Conservation (phyloP, 1,140 invertebrate genomes). For the Drosophila tristis region DNA sequence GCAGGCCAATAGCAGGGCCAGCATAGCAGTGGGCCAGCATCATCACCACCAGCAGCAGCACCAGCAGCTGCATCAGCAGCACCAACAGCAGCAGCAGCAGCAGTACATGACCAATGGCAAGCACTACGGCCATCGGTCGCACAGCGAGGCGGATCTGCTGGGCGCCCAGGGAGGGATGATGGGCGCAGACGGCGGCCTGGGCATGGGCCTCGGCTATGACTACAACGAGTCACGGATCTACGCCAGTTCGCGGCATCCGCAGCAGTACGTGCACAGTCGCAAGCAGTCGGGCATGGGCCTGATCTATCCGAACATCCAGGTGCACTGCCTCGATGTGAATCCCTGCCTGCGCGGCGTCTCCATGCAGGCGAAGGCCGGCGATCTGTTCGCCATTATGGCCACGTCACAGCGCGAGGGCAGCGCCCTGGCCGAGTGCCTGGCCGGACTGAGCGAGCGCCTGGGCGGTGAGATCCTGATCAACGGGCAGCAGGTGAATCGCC, state of each 20-base stretch:
- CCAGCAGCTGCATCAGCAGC: slow-evolving; percentile 49
- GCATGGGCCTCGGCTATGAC: slow-evolving; percentile 62
- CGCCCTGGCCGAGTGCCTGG: slow-evolving; percentile 91
- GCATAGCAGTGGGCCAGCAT: slow-evolving; percentile 78
- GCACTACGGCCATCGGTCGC: slow-evolving; percentile 82
- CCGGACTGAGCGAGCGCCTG: slow-evolving; percentile 88
- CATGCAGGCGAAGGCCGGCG: slow-evolving; percentile 94
- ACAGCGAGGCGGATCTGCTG: slow-evolving; percentile 83
- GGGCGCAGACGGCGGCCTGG: slow-evolving; percentile 17
- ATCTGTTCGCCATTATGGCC: slow-evolving; percentile 95
- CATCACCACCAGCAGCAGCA: slow-evolving; percentile 60
- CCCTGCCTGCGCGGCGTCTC: slow-evolving; percentile 88
- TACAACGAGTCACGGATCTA: slow-evolving; percentile 74
- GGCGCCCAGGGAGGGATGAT: slow-evolving; percentile 33
- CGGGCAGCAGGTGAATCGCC: slow-evolving; percentile 90
- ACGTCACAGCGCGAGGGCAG: slow-evolving; percentile 92
- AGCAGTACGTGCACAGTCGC: slow-evolving; percentile 59
- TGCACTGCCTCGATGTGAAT: slow-evolving; percentile 86
- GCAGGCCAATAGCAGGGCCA: slow-evolving; percentile 82
- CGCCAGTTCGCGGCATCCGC: slow-evolving; percentile 67
- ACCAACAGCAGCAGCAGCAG: slow-evolving; percentile 60
- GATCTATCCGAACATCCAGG: slow-evolving; percentile 88
- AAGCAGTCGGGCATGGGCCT: slow-evolving; percentile 83
- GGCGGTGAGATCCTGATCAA: slow-evolving; percentile 94
- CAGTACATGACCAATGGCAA: slow-evolving; percentile 76